Evolutionary conservation across 2,888 invertebrate genomes (phyloP).

Genomic region (Xanthorhoe spadicearia): DNA sequence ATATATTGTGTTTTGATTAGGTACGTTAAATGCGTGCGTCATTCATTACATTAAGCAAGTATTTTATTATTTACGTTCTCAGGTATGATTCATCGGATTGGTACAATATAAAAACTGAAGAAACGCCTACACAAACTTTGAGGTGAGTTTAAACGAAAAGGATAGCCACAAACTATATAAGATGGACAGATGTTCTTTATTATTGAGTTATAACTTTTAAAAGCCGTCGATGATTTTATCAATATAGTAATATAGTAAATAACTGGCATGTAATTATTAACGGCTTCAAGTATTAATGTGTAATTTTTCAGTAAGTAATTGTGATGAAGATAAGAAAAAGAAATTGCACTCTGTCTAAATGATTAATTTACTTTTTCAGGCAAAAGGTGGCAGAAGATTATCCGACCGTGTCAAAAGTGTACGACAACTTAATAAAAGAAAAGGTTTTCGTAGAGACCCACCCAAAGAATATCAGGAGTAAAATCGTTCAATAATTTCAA

Average conservation of each 20-base stretch:
- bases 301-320: no score
- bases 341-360: neutral
- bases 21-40: neutral
- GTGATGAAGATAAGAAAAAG: neutral
- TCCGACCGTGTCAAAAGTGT: constrained; percentile 64
- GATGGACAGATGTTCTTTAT: no score
- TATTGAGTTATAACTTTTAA: no score
- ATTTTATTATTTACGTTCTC: neutral
- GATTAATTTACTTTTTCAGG: constrained; percentile 55
- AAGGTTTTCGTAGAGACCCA: constrained; percentile 68
- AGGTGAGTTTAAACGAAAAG: constrained; percentile 7
- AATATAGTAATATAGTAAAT: no score
- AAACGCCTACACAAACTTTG: constrained; percentile 9
- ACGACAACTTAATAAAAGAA: constrained; percentile 64
- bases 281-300: no score
- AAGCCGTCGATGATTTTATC: no score
- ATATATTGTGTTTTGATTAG: neutral
- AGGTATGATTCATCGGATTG: constrained; percentile 13
- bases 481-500: constrained; percentile 27
- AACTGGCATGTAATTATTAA: no score
- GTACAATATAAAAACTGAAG: constrained; percentile 6
- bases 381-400: constrained; percentile 63
- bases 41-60: no score
- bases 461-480: constrained; percentile 55
- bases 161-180: no score